These are phyloP conservation scores for Strongylocentrotus purpuratus DNA, from an alignment of 35 echinoderm and acorn worm species.

Conservation along the genomic window DNA sequence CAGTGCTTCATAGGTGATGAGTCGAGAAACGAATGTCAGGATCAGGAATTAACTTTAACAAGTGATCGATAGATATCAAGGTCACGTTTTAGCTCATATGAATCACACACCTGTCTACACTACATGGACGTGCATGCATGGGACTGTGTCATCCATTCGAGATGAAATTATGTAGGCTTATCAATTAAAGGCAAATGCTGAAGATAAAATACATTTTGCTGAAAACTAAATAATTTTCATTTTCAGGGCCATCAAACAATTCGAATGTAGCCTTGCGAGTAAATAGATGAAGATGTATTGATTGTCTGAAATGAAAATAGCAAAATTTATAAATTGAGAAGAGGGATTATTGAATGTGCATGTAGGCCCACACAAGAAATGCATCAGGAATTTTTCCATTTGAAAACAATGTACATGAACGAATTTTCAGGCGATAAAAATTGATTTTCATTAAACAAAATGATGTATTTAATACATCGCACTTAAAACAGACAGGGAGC, in stretches of 20 bases:
- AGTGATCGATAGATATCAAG: not conserved
- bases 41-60: not conserved
- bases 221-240: too few species aligned
- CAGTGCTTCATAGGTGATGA: not conserved
- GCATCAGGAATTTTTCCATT: not conserved
- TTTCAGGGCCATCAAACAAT: not conserved
- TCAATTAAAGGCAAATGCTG: not conserved
- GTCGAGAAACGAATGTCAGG: not conserved
- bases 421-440: not conserved
- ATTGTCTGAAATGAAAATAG: too few species aligned
- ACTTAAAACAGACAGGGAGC: not conserved
- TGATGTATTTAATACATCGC: not conserved
- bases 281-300: too few species aligned
- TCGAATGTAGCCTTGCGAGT: not conserved
- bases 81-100: not conserved
- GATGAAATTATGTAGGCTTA: not conserved
- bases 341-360: too few species aligned
- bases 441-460: not conserved
- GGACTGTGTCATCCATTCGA: not conserved
- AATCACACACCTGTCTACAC: not conserved
- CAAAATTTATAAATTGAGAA: too few species aligned
- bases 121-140: not conserved
- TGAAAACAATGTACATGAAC: not conserved
- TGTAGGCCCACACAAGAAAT: not conserved
- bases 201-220: not conserved